A percentile compares a stretch with the other conserved stretches of the same genome.
phyloP scores from a whole-genome alignment of 2,113 vertebrate species.

The Peucedramus taeniatus region DNA sequence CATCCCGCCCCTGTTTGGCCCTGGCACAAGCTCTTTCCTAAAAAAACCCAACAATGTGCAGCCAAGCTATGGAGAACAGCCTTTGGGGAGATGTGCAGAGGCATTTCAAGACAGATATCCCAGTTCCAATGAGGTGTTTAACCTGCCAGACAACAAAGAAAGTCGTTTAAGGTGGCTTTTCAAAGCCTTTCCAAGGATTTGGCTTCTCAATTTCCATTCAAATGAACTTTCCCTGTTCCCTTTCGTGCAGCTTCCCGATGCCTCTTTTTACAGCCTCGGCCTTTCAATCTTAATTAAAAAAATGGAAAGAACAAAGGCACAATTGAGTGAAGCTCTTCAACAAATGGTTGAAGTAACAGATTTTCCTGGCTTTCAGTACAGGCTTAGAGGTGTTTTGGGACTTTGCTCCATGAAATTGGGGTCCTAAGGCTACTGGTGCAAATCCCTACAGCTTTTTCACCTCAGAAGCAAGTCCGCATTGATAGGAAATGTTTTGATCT shows the following conservation, averaged over 20 bases:
- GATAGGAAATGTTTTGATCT: background rate
- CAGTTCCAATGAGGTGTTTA: background rate
- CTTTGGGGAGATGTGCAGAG: background rate
- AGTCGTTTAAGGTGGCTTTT: slow-evolving; percentile 18
- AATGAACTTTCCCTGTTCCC: background rate
- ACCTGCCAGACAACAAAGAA: background rate
- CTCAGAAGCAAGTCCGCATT: background rate
- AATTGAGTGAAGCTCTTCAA: background rate
- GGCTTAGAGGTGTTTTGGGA: background rate
- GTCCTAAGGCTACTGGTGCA: background rate
- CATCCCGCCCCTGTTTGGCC: background rate
- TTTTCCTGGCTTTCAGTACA: background rate
- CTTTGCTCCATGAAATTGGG: background rate
- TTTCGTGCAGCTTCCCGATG: background rate
- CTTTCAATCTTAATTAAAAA: slow-evolving; percentile 49
- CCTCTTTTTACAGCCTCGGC: background rate
- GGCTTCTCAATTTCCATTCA: slow-evolving; percentile 35
- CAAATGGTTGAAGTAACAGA: background rate
- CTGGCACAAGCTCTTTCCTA: background rate
- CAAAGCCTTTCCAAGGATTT: slow-evolving; percentile 27
- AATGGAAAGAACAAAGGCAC: slow-evolving; percentile 13
- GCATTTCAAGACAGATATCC: background rate
- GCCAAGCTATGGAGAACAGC: background rate
- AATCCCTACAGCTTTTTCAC: background rate
- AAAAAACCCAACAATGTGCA: background rate